Percentiles rank a stretch among this genome's conserved stretches.
These are phyloP conservation scores for Drosophila pectinifera DNA, from an alignment of 1,140 invertebrate genomes.

Conservation along the genomic window DNA sequence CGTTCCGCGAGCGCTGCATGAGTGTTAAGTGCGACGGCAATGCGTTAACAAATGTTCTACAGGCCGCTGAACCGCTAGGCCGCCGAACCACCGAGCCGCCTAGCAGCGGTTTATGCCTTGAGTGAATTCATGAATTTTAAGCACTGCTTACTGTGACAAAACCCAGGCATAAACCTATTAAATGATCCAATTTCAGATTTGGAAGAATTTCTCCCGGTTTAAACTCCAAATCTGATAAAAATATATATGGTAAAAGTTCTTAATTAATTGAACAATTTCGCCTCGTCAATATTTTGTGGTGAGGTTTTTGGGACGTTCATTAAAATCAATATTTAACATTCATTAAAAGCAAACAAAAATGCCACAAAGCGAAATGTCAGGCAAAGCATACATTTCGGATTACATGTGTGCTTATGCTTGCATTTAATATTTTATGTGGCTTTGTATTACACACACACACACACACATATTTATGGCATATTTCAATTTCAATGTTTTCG, in stretches of 20 bases:
- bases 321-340: conserved; percentile 13
- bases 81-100: too few relatives aligned
- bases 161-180: too few relatives aligned
- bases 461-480: not conserved
- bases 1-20: conserved; percentile 14
- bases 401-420: conserved; percentile 5
- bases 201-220: not conserved
- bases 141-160: too few relatives aligned
- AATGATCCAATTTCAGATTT: too few relatives aligned
- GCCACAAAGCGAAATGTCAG: conserved; percentile 8
- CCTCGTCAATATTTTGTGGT: conserved; percentile 7
- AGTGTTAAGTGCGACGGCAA: conserved; percentile 65
- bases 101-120: conserved; percentile 36
- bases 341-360: conserved; percentile 19
- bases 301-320: conserved; percentile 7
- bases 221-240: conserved; percentile 5
- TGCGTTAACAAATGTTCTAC: conserved; percentile 67
- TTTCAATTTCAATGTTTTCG: conserved; percentile 6
- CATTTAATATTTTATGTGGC: conserved; percentile 20
- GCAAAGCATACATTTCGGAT: conserved; percentile 11
- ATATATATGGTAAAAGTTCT: not conserved
- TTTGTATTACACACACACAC: conserved; percentile 4
- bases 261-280: conserved; percentile 16
- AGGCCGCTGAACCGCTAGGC: conserved; percentile 5
- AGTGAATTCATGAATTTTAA: not conserved